Base-by-base conservation (phyloP, 2,797 vertebrate genomes). In the Microchirus variegatus region DNA sequence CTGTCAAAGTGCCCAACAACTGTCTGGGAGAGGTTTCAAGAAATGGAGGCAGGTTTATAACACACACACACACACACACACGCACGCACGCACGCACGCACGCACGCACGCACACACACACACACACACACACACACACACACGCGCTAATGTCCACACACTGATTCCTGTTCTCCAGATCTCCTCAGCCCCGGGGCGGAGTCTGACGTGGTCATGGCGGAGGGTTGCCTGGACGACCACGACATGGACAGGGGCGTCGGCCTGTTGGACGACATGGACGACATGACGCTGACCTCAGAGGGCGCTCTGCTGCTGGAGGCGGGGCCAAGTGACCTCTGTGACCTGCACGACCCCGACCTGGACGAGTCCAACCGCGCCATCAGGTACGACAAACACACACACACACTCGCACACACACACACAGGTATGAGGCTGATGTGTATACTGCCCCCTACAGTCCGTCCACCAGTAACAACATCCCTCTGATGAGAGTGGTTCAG, bases 391-490 rank as follows among this genome's bases (percentile, higher is more conserved):
- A 11, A n/a, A 17, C 1, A 36, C 57, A 38, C 63, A 18, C n/a
- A 17, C 31, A 40, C 5, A 50, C 9, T n/a, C n/a, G 31, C n/a
- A 43, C 49, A 26, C 10, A 26, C 16, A 47, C 11, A 26, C 42
- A 26, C 19, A 22, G 22, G 22, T 22, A n/a, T 67, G 13, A 70
- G 14, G 17, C 14, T 65, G 17, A 69, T 19, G 16, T 75, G 53
- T 68, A 42, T 19, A 13, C 44, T 31, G 35, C 54, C 57, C 43
- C 53, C 54, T 86, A 53, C 75, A 99, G 97, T 80, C 97, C 97
- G 41, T 97, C 96, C n/a, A 96, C 97, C 77, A 99, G 97, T 89
- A 99, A 97, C 93, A 99, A 99, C 86, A 99, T 99, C 82, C 97
- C 97, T 0, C 92, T 99, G 82, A 99, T 99, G 97, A 88, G 97